phyloP scores from a whole-genome alignment of 1,140 invertebrate species.

The Yoshiicerus persimilis region DNA sequence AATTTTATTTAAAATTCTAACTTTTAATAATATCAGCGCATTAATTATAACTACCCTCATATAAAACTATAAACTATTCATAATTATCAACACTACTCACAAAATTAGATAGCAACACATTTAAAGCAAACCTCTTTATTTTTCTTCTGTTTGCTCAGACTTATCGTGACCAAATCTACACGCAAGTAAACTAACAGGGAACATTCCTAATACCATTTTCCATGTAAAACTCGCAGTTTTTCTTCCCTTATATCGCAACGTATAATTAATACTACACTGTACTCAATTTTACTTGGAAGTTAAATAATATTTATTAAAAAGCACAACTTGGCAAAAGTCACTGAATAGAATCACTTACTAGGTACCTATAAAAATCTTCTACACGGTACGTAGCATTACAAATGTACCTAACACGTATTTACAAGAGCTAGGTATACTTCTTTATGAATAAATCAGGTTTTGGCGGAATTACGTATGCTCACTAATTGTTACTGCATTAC shows the following conservation, averaged over 20 bases:
- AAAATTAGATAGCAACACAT: too few relatives aligned
- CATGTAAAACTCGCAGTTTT: too few relatives aligned
- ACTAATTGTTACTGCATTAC: not conserved
- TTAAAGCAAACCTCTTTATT: too few relatives aligned
- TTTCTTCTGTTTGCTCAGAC: too few relatives aligned
- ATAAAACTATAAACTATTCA: too few relatives aligned
- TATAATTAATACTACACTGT: too few relatives aligned
- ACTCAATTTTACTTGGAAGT: not conserved
- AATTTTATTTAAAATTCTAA: not conserved
- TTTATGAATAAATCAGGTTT: not conserved
- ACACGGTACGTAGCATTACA: not conserved
- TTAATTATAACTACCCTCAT: not conserved
- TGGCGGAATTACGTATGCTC: not conserved
- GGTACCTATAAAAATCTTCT: not conserved
- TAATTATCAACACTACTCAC: too few relatives aligned
- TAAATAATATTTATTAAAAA: not conserved
- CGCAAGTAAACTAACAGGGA: too few relatives aligned
- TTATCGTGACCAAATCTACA: too few relatives aligned
- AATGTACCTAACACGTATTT: not conserved
- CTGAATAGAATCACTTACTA: not conserved
- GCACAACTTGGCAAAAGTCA: not conserved
- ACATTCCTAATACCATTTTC: too few relatives aligned
- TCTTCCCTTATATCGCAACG: too few relatives aligned
- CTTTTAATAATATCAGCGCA: not conserved
- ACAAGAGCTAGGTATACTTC: not conserved